These are phyloP conservation scores for Puffinus mauretanicus DNA, from an alignment of 2,113 vertebrate genomes.

Conservation along the genomic window DNA sequence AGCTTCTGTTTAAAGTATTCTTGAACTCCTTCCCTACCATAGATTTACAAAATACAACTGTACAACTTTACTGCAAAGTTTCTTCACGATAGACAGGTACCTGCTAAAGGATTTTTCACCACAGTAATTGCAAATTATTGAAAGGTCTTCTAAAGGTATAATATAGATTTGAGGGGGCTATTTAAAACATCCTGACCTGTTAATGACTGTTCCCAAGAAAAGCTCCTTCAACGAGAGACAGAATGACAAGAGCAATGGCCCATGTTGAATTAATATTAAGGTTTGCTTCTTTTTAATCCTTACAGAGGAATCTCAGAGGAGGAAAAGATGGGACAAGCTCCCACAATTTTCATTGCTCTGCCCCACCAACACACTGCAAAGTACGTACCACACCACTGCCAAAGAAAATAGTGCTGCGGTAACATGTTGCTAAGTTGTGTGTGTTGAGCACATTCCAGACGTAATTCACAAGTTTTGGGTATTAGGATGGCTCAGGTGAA, in stretches of 20 bases:
- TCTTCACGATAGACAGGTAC: neutral
- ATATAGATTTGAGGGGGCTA: neutral
- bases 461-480: neutral
- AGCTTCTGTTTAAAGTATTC: neutral
- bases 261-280: constrained; percentile 51
- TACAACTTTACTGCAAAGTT: neutral
- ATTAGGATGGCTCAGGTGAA: neutral
- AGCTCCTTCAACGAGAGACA: constrained; percentile 33
- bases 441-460: neutral
- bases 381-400: neutral
- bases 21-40: neutral
- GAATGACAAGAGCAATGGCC: constrained; percentile 50
- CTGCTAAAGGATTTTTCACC: neutral
- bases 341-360: constrained; percentile 23
- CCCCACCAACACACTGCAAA: constrained; percentile 6
- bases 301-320: constrained; percentile 53
- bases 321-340: constrained; percentile 15
- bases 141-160: constrained; percentile 36
- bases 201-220: constrained; percentile 55
- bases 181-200: constrained; percentile 60
- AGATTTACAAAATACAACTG: neutral
- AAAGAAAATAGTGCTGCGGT: constrained; percentile 9
- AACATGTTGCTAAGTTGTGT: neutral
- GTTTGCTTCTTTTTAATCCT: constrained; percentile 42
- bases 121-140: neutral